These are phyloP conservation scores for Ypsolopha sequella DNA, from an alignment of 2,888 invertebrate species.

Conservation along the genomic window DNA sequence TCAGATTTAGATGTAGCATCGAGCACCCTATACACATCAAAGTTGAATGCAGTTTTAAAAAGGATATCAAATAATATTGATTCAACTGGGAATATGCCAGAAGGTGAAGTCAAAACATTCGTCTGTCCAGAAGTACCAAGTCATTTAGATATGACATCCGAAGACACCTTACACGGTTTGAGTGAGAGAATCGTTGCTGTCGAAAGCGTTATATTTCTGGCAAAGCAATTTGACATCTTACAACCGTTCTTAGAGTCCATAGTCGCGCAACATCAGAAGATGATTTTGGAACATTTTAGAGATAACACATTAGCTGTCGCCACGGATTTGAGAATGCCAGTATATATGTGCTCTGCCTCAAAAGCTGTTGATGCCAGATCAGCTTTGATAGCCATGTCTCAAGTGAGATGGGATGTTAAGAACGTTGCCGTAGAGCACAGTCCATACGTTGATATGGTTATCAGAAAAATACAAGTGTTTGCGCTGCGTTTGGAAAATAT, in stretches of 20 bases:
- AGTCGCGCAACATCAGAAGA: conserved; percentile 77
- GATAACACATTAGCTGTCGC: conserved; percentile 81
- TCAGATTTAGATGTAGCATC: conserved; percentile 74
- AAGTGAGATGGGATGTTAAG: conserved; percentile 95
- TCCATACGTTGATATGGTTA: conserved; percentile 84
- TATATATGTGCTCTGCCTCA: conserved; percentile 89
- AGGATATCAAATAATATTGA: conserved; percentile 83
- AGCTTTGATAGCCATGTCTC: conserved; percentile 87
- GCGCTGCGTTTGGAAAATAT: conserved; percentile 83
- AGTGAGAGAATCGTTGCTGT: conserved; percentile 91
- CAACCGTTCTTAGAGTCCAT: conserved; percentile 89
- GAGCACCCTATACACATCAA: conserved; percentile 73
- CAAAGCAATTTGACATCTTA: conserved; percentile 87
- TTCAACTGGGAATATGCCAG: conserved; percentile 22
- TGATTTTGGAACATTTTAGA: conserved; percentile 78
- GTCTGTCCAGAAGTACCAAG: conserved; percentile 33
- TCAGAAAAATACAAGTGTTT: conserved; percentile 82
- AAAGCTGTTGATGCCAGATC: conserved; percentile 83
- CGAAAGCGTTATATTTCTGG: conserved; percentile 92
- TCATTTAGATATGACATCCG: conserved; percentile 42
- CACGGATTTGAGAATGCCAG: conserved; percentile 82
- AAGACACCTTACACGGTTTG: conserved; percentile 85
- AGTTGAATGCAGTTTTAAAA: conserved; percentile 80
- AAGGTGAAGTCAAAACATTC: conserved; percentile 32
- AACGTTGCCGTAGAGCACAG: conserved; percentile 96